Conservation (phyloP, 2,113 vertebrate genomes). For the Emydocephalus ijimae region DNA sequence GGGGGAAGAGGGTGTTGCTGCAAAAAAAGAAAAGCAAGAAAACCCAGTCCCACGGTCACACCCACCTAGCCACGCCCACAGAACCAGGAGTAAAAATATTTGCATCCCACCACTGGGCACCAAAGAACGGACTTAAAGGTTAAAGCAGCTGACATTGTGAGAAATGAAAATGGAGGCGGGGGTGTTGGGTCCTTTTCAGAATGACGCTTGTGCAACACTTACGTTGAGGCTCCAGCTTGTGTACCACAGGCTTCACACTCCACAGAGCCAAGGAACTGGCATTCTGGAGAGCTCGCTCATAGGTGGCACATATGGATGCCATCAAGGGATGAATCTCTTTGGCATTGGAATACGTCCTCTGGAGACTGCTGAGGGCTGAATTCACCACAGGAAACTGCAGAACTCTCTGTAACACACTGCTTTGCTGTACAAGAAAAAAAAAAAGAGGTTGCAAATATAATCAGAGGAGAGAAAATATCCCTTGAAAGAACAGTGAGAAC, state of each 20-base stretch:
- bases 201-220: constrained; percentile 49
- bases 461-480: not conserved
- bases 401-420: constrained; percentile 72
- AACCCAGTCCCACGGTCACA: no score
- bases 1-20: no score
- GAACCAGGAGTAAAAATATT: no score
- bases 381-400: constrained; percentile 74
- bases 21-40: no score
- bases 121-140: not conserved
- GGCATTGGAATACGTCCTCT: constrained; percentile 70
- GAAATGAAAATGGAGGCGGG: not conserved
- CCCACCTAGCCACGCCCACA: no score
- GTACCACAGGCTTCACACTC: constrained; percentile 73
- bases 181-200: not conserved
- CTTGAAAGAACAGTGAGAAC: not conserved
- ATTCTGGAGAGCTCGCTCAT: constrained; percentile 68
- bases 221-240: constrained; percentile 76
- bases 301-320: constrained; percentile 69
- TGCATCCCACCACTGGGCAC: not conserved
- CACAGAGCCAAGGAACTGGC: constrained; percentile 68
- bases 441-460: fast-evolving
- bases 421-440: constrained; percentile 33
- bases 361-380: constrained; percentile 66
- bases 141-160: not conserved
- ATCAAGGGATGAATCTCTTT: constrained; percentile 75